Base-by-base conservation (phyloP, 2,888 invertebrate species). In the Noctua comes region DNA sequence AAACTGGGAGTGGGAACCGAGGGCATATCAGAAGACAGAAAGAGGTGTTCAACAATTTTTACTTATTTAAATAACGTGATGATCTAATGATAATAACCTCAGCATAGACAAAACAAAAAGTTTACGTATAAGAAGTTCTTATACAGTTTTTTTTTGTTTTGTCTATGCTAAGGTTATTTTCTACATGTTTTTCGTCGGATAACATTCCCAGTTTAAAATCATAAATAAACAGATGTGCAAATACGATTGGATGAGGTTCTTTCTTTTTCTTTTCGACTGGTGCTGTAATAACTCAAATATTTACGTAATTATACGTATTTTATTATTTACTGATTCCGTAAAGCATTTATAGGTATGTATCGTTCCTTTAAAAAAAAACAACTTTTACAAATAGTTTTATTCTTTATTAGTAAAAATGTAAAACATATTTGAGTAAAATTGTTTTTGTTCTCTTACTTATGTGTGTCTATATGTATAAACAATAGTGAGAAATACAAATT, bases 321-420 rank as follows among this genome's bases (percentile, higher is more conserved):
- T 87, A 80, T 88, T 88, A 83, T 83, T 87, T 79, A 90, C 91
- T 91, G 90, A 95, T 95, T 95, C 95, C 95, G 90, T 87, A 90
- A 93, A 92, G 95, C 95, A 95, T 95, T 95, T 95, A 95, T 91
- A 88, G 78, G 82, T 87, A 74, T 86, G 68, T 86, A 85, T 86
- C 68, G 88, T 88, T 88, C 88, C 89, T 88, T 87, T 27, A 77
- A 80, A 74, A 76, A 31, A 86, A 77, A 86, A 77, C 27, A 73
- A 72, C 3, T 59, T 85, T 65, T 76, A 85, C 54, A 62, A 75
- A 65, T 84, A 68, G 72, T 80, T 76, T 72, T 77, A 78, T 79
- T 73, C 5, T 83, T 80, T 81, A 64, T 82, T 62, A 76, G 54
- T 57, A 57, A 78, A 78, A 83, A 79, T 69, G 57, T 80, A 78